Percentiles rank a stretch among this genome's conserved stretches.
These are phyloP conservation scores for Sylvicola fuscatus DNA, from an alignment of 2,888 invertebrate genomes.

Conservation along the genomic window DNA sequence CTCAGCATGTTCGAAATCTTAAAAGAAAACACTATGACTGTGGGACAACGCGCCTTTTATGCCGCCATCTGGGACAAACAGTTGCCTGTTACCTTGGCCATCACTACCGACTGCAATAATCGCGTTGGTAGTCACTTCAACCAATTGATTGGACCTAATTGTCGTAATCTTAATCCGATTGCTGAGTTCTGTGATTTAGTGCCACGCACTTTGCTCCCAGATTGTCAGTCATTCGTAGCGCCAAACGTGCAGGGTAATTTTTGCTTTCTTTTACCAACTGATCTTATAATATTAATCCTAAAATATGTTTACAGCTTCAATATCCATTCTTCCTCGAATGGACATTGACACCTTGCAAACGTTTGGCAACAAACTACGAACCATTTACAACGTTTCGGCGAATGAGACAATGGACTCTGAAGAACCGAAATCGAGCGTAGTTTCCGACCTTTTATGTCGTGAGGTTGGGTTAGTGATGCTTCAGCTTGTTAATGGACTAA, in stretches of 20 bases:
- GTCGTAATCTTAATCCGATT: conserved; percentile 49
- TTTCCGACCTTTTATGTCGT: conserved; percentile 30
- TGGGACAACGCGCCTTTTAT: conserved; percentile 53
- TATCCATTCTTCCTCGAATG: conserved; percentile 51
- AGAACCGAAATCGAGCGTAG: conserved; percentile 5
- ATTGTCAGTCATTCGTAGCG: too few relatives aligned
- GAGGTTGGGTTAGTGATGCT: conserved; percentile 61
- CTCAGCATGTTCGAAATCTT: conserved; percentile 51
- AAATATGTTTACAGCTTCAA: conserved; percentile 37
- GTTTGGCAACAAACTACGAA: conserved; percentile 40
- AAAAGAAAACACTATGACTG: conserved; percentile 32
- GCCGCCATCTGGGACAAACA: conserved; percentile 52
- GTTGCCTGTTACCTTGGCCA: conserved; percentile 43
- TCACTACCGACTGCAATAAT: conserved; percentile 36
- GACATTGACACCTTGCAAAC: conserved; percentile 56
- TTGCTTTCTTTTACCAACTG: neutral
- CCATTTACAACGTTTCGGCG: conserved; percentile 26
- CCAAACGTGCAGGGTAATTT: conserved; percentile 42
- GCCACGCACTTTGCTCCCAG: conserved; percentile 40
- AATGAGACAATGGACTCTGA: conserved; percentile 16
- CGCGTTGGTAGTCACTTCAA: conserved; percentile 28
- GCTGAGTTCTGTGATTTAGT: conserved; percentile 66
- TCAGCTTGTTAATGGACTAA: conserved; percentile 62
- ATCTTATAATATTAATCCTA: conserved; percentile 3
- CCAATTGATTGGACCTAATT: conserved; percentile 40